Percentiles rank a stretch among this genome's conserved stretches.
Evolutionary conservation across 2,888 invertebrate species (phyloP).

Genomic region (Hypselothyrea guttata): DNA sequence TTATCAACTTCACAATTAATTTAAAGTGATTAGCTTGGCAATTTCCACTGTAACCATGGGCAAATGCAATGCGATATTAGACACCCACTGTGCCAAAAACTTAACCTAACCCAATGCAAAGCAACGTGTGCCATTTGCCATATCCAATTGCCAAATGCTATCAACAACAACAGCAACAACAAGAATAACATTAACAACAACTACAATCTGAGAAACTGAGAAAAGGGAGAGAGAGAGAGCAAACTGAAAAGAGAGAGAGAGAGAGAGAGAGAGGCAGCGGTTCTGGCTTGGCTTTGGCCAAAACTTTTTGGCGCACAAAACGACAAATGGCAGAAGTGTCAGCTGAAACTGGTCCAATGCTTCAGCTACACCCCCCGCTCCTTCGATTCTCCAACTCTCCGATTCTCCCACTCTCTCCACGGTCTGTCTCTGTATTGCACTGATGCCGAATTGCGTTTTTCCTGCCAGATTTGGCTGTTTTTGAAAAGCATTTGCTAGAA

Average conservation of each 20-base stretch:
- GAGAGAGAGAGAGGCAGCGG: no score
- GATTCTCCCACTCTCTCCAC: neutral
- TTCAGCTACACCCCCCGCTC: constrained; percentile 13
- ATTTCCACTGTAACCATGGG: no score
- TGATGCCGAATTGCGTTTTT: no score
- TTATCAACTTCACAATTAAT: no score
- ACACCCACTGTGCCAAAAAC: constrained; percentile 6
- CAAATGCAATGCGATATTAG: neutral
- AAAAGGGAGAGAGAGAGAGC: no score
- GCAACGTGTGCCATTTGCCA: constrained; percentile 46
- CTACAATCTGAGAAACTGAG: constrained; percentile 29
- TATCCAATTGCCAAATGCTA: constrained; percentile 21
- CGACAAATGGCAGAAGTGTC: constrained; percentile 47
- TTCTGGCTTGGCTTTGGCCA: constrained; percentile 39
- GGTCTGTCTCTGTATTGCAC: neutral
- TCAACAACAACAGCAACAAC: neutral
- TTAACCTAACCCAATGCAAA: constrained; percentile 39
- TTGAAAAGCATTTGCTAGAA: no score
- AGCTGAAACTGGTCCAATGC: constrained; percentile 20
- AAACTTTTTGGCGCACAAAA: constrained; percentile 43
- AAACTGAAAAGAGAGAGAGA: no score
- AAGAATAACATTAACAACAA: constrained; percentile 4
- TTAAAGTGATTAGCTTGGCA: no score
- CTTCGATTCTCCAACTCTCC: constrained; percentile 8
- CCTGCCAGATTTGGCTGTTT: no score